Base-by-base conservation (phyloP, 2,888 invertebrate genomes). In the Dryocosmus kuriphilus region DNA sequence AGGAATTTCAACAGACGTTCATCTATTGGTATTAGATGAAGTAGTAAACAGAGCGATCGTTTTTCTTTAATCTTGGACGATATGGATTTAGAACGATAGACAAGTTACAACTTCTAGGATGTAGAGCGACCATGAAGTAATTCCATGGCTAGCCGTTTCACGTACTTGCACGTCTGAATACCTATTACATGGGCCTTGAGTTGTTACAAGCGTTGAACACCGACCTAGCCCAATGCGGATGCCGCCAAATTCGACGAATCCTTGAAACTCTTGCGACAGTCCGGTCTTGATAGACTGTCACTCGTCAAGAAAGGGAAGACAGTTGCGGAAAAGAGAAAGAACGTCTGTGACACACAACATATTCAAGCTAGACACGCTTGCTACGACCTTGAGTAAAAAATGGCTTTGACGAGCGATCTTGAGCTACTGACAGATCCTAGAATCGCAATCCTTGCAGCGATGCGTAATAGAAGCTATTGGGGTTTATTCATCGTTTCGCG, bases 161-260 rank as follows among this genome's bases (percentile, higher is more conserved):
- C 75, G 79, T 76, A 32, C 61, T 74, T 74, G 75, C 79, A 77
- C 78, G 79, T 79, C 30, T 67, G 71, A 71, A 71, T 30, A 19
- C 9, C 51, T 32, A 71, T 71, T 71, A 71, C 32, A 71, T 51
- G 60, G 78, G 62, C 83, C 80, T 83, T 83, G 81, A 77, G 46
- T 81, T 76, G 81, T 78, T 80, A 77, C 81, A 77, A 51, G 30
- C 16, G 27, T 74, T 73, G 77, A 79, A 74, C 77, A 60, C 81
- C 85, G 87, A 87, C 87, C 87, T 86, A 86, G 82, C 83, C 82
- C 85, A 86, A 87, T 84, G 83, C 85, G 84, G 85, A 86, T 85
- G 82, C 84, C 85, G 82, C 84, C 85, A 84, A 86, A 87, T 84
- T 85, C 84, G 84, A 82, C 80, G 79, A 82, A 84, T 85, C 87